Percentiles rank a stretch among this genome's conserved stretches.
Conservation (phyloP, 2,113 vertebrate species). For the Clarias gariepinus region DNA sequence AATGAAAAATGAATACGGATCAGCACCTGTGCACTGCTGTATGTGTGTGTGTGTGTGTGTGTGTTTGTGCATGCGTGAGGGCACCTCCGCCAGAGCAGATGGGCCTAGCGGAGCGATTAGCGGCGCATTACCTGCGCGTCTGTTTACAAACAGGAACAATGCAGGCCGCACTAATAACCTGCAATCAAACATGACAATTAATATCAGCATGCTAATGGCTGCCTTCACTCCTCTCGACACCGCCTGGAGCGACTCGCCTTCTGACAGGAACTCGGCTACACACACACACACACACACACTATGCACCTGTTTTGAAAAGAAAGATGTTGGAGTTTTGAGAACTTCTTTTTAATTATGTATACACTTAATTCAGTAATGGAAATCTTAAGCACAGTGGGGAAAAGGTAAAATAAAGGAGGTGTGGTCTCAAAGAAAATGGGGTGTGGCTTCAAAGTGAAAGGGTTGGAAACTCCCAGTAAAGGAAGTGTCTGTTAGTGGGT, state of each 20-base stretch:
- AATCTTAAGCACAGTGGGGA: background rate
- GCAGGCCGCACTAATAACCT: slow-evolving; percentile 68
- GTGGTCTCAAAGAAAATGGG: background rate
- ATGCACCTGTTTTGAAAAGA: slow-evolving; percentile 20
- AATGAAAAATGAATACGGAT: slow-evolving; percentile 59
- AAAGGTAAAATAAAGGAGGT: background rate
- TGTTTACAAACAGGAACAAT: slow-evolving; percentile 77
- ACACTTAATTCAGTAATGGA: background rate
- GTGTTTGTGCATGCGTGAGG: slow-evolving; percentile 31
- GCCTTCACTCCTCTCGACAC: slow-evolving; percentile 51
- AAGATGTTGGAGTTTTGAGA: background rate
- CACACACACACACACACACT: slow-evolving; percentile 19
- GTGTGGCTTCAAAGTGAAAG: background rate
- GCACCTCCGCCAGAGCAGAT: slow-evolving; percentile 67
- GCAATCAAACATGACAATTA: slow-evolving; percentile 75
- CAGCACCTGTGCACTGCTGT: slow-evolving; percentile 68
- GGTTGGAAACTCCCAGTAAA: background rate
- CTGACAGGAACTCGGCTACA: background rate
- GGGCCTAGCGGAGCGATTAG: slow-evolving; percentile 72
- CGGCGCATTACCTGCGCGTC: slow-evolving; percentile 74
- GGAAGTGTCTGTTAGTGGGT: background rate
- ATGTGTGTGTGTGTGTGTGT: slow-evolving; percentile 35
- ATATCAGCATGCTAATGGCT: slow-evolving; percentile 66
- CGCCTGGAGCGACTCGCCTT: slow-evolving; percentile 32
- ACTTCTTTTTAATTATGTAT: background rate